Base-by-base conservation (phyloP, 1,140 invertebrate species). In the Zaprionus kolodkinae region DNA sequence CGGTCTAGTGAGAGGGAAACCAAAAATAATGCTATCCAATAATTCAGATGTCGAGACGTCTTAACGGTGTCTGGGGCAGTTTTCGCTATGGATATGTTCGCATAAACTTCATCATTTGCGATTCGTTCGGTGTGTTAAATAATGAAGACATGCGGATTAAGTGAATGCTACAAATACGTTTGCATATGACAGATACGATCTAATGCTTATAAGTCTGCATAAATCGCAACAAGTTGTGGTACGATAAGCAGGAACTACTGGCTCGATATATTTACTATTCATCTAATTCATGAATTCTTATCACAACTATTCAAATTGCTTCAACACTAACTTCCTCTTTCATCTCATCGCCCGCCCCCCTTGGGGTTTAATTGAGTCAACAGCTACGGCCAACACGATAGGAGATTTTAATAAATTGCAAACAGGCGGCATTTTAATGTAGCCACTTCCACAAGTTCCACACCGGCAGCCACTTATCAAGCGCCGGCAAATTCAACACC, bases 401-500 rank as follows among this genome's bases (percentile, higher is more conserved):
- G 50, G n/a, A 40, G 48, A 81, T 60, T 77, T 67, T 72, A 76
- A 83, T 84, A 83, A 83, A 83, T 81, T 83, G 81, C 81, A 72
- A 68, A 82, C 66, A 78, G 62, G 81, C 74, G 38, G 43, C 48
- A 38, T 67, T 81, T 71, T 87, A 87, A 86, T 86, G 63, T 83
- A 57, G 69, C 62, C 84, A 87, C 84, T 86, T 88, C 61, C 75
- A 79, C 55, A 64, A 83, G 79, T 86, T 88, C 61, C 75, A 79
- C 55, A 67, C 56, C 68, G 62, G 73, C 73, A 64, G 80, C 33
- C 80, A 89, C 78, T 89, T 88, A 78, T 78, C 72, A 68, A 76
- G 75, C 69, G 78, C 78, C 72, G 81, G 81, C 62, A 81, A 82
- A 88, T 81, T 72, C 75, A 75, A 81, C 82, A 85, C 82, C 73